Evolutionary conservation across 1,140 invertebrate genomes (phyloP), one percentile per base, ranked within the genome.

Genomic region (Drosophila tropicalis): DNA sequence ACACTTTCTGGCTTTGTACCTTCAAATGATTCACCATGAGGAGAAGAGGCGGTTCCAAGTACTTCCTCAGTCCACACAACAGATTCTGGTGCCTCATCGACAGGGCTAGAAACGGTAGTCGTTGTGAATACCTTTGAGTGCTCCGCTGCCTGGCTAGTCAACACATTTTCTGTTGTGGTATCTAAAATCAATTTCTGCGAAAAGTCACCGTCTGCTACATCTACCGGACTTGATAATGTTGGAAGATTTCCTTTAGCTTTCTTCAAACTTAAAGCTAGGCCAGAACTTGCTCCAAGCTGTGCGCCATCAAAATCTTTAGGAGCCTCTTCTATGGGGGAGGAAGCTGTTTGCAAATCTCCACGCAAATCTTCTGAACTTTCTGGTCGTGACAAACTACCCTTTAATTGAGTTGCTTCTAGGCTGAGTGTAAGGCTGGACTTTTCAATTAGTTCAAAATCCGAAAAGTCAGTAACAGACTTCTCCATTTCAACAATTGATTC

Each of bases 401-500:
- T 47, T 19, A 47, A 17, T 47, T 17, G 44, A 19, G 15, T 10
- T 5, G 15, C 17, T 47, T 47, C 44, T 7, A 47, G 44, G 44
- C 44, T 47, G 2, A 47, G 17, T 17, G 44, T 47, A 6, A 47
- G 12, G 15, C 44, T 47, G 15, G 44, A 47, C 44, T 47, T 47
- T 19, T 47, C 44, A 17, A 47, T 47, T 47, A 47, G 9, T 9
- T 47, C 44, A 47, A 47, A 47, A 17, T 47, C 44, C 3, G 44
- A 47, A 47, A 47, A 17, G 2, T 47, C 15, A 5, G 5, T 47
- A 7, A 3, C 5, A 47, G 44, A 15, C 17, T 47, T 15, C 7
- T 47, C 44, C 3, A 47, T 47, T n/a, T 51, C 67, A 3, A 34
- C 67, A 1, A 39, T 29, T 17, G 63, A 70, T 51, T 72, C 69